Evolutionary conservation across 1,140 invertebrate genomes (phyloP), one percentile per base, ranked within the genome.

Genomic region (Euglossa dilemma): DNA sequence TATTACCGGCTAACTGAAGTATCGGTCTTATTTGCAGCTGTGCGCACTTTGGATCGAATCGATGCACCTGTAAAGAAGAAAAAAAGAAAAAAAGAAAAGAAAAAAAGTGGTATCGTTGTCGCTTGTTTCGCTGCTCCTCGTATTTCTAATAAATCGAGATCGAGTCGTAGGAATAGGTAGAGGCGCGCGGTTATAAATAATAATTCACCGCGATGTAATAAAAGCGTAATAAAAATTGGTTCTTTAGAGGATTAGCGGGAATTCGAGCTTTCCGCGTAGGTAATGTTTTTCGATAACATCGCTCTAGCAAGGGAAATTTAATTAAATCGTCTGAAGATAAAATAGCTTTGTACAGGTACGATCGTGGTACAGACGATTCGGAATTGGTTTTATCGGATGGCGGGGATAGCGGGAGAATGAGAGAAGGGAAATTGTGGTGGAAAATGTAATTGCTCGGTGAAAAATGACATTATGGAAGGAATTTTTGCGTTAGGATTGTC

Each of bases 401-500:
- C 5, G 8, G 28, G 6, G 6, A 54, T 16, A 28, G 20, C 18
- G 56, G n/a, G n/a, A n/a, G n/a, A n/a, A n/a, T n/a, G n/a, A n/a
- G n/a, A 23, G 59, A 20, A 8, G 6, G 18, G 43, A 36, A 14
- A 47, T 43, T 20, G 7, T 36, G 11, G 14, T 23, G 8, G 61
- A 43, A 20, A 61, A 6, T 14, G 20, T 43, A 45, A 75, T 28
- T 43, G 20, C 18, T 23, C 45, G 18, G n/a, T 12, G 9, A 14
- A 45, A 11, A 69, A 69, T 57, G 47, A 57, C 20, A n/a, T 28
- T n/a, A 50, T 0, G 16, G 52, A 70, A 47, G 20, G 23, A 18
- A 71, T 82, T 76, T 75, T n/a, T n/a, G 54, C 45, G 52, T 8
- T 43, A 23, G 52, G 50, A 52, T 75, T 43, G 73, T 59, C 45